Evolutionary conservation across 1,140 invertebrate genomes (phyloP), one percentile per base, ranked within the genome.

Genomic region (Ceratina japonica): DNA sequence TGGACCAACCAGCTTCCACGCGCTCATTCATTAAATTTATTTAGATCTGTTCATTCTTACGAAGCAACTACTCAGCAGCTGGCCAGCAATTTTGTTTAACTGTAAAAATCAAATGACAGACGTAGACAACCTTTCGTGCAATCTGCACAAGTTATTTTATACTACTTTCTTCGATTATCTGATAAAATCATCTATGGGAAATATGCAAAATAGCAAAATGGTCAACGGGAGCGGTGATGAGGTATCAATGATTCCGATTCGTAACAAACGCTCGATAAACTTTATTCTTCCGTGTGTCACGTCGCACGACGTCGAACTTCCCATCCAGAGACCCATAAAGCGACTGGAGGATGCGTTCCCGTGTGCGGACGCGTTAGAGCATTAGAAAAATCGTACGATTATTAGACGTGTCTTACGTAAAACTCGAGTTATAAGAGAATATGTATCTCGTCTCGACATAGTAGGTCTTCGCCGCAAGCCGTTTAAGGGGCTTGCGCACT

Each of bases 181-280:
- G n/a, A n/a, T n/a, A n/a, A n/a, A n/a, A n/a, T n/a, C n/a, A n/a
- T n/a, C n/a, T n/a, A n/a, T n/a, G n/a, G n/a, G n/a, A n/a, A n/a
- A n/a, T n/a, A n/a, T n/a, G n/a, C n/a, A n/a, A n/a, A n/a, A n/a
- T n/a, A n/a, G n/a, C n/a, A n/a, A n/a, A n/a, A n/a, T n/a, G n/a
- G n/a, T n/a, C n/a, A n/a, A 18, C 20, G 18, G 66, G 16, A 22
- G 3, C 12, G 16, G n/a, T 12, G 7, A 10, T 3, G 16, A n/a
- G 44, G 65, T 59, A 31, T 4, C 15, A 24, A 18, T 24, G 16
- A 79, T 78, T 77, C 13, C 64, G 24, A 79, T 79, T 68, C 66
- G 61, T 86, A 86, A 82, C 82, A 82, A 88, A 88, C 84, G 71
- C 75, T 86, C 82, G 78, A 87, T 85, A 89, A 89, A 89, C 79